phyloP scores from a whole-genome alignment of 2,797 vertebrate genomes.

The Ptychobarbus kaznakovi region DNA sequence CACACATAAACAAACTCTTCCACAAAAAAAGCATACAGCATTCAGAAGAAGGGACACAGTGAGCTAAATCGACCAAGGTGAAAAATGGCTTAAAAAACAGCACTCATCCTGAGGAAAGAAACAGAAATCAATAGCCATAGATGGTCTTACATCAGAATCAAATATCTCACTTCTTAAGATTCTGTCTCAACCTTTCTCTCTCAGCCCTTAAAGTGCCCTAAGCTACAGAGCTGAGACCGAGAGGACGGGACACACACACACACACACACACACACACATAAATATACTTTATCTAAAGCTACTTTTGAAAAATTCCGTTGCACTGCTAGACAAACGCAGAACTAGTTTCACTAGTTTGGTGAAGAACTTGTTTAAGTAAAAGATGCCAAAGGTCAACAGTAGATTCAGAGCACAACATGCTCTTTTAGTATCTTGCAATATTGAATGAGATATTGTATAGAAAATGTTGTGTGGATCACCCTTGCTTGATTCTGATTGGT shows the following conservation, averaged over 20 bases:
- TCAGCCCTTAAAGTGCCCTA: slow-evolving; percentile 34
- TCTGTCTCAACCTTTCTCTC: slow-evolving; percentile 50
- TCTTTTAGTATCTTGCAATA: neutral
- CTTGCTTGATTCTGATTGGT: neutral
- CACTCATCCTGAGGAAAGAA: slow-evolving; percentile 33
- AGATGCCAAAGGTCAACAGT: neutral
- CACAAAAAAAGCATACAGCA: slow-evolving; percentile 22
- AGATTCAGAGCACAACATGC: neutral
- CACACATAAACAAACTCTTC: slow-evolving; percentile 29
- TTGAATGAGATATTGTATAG: neutral
- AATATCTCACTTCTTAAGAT: slow-evolving; percentile 53
- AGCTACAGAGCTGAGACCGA: slow-evolving; percentile 40
- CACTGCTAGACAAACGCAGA: neutral
- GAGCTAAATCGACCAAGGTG: slow-evolving; percentile 35
- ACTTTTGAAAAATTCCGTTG: neutral
- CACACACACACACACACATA: neutral
- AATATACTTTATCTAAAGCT: slow-evolving; percentile 1
- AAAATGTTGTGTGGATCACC: neutral
- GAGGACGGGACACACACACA: slow-evolving; percentile 7
- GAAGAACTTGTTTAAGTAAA: slow-evolving; percentile 1
- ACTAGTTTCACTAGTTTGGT: neutral
- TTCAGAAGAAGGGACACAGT: slow-evolving; percentile 26
- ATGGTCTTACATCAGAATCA: slow-evolving; percentile 56
- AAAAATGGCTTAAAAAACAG: slow-evolving; percentile 36
- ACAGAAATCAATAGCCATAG: slow-evolving; percentile 59